phyloP scores from a whole-genome alignment of 2,888 invertebrate species.

The Leptinotarsa tumamoca region DNA sequence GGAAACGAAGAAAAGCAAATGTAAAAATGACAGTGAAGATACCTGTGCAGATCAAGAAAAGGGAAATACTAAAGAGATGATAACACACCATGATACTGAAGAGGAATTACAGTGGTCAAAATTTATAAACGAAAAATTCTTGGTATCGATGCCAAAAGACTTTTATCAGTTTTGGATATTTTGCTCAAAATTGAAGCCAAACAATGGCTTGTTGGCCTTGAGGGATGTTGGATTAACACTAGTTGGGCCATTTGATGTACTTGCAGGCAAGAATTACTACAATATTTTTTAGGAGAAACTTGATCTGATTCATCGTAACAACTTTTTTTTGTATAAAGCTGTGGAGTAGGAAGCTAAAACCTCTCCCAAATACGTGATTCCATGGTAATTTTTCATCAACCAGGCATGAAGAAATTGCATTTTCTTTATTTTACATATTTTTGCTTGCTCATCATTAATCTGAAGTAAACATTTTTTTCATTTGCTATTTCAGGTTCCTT shows the following conservation, averaged over 20 bases:
- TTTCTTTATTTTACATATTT: no score
- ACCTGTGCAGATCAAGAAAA: not conserved
- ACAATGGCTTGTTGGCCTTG: conserved; percentile 74
- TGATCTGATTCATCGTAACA: no score
- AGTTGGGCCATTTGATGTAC: conserved; percentile 90
- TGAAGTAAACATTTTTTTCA: no score
- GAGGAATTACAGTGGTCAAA: conserved; percentile 21
- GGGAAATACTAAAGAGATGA: no score
- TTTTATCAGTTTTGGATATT: conserved; percentile 89
- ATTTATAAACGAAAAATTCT: conserved; percentile 79
- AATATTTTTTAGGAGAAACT: conserved; percentile 43
- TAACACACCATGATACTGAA: not conserved
- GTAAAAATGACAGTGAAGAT: not conserved
- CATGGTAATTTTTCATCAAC: no score
- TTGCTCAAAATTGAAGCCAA: conserved; percentile 71
- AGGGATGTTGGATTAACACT: conserved; percentile 76
- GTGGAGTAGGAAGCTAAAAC: no score
- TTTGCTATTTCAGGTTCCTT: no score
- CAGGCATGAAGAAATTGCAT: no score
- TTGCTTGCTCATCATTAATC: no score
- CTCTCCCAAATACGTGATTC: no score
- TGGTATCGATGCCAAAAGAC: conserved; percentile 90
- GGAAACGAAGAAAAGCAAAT: not conserved
- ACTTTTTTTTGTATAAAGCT: no score
- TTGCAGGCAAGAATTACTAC: conserved; percentile 70